Conservation (phyloP, 1,140 invertebrate species). For the Euschistus heros region DNA sequence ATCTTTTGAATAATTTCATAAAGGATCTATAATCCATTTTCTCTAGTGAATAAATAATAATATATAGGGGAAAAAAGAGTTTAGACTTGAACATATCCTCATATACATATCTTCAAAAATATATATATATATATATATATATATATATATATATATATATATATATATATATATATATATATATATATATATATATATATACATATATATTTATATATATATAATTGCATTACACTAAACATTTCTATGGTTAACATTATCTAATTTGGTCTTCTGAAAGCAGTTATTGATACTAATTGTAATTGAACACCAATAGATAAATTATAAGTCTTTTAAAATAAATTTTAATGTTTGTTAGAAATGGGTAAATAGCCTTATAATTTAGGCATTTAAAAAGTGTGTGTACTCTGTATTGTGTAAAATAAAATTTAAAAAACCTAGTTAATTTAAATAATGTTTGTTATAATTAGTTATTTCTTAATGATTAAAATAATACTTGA, state of each 20-base stretch:
- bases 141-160: constrained; percentile 1
- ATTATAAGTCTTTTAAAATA: background rate
- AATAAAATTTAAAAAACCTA: too few relatives aligned
- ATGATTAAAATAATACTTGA: too few relatives aligned
- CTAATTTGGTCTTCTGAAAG: constrained; percentile 2
- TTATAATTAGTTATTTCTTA: too few relatives aligned
- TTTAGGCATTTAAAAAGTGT: too few relatives aligned
- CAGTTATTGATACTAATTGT: background rate
- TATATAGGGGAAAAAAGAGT: constrained; percentile 14
- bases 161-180: constrained; percentile 1
- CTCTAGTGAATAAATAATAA: constrained; percentile 3
- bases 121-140: background rate
- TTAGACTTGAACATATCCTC: constrained; percentile 21
- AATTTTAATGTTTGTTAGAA: background rate
- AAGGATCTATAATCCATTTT: background rate
- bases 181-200: constrained; percentile 18
- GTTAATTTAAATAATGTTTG: too few relatives aligned
- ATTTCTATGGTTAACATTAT: background rate
- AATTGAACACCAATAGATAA: constrained; percentile 1
- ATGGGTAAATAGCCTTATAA: too few relatives aligned
- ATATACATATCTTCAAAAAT: constrained; percentile 10
- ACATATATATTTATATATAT: constrained; percentile 1
- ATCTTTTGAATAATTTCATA: background rate
- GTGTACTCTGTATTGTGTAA: too few relatives aligned
- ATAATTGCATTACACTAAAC: background rate